A percentile compares a stretch with the other conserved stretches of the same genome.
Evolutionary conservation across 2,113 vertebrate genomes (phyloP).

Genomic region (Sarotherodon lohbergeri): DNA sequence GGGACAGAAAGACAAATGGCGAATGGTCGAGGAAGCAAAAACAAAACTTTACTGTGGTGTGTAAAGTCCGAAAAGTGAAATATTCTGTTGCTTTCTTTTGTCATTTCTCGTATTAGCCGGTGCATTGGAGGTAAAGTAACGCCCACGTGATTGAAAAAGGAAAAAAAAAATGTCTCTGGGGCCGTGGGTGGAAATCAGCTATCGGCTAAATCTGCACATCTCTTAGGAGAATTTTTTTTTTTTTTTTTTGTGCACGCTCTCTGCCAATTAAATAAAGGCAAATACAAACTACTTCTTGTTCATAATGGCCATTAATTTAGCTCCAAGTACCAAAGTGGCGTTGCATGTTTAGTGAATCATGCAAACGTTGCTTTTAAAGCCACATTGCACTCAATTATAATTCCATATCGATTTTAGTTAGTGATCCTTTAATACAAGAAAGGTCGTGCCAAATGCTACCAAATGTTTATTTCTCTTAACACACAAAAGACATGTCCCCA

Average conservation of each 20-base stretch:
- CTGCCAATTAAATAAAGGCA: not conserved
- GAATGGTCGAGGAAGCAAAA: not conserved
- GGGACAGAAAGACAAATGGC: not conserved
- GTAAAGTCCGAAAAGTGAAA: not conserved
- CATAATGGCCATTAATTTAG: not conserved
- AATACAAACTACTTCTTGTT: not conserved
- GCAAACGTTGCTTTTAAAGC: not conserved
- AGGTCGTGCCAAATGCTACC: not conserved
- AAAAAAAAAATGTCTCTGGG: not conserved
- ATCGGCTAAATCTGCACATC: not conserved
- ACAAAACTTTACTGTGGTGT: not conserved
- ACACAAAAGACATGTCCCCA: not conserved
- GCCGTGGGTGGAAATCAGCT: not conserved
- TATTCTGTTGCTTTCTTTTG: not conserved
- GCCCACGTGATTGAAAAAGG: not conserved
- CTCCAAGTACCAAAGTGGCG: not conserved
- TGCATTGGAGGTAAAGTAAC: not conserved
- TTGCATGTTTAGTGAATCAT: not conserved
- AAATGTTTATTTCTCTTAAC: not conserved
- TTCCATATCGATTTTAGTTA: not conserved
- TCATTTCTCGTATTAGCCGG: not conserved
- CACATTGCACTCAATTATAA: not conserved
- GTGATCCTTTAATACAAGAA: not conserved
- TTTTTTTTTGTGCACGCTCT: not conserved
- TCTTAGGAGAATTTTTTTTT: rapidly evolving